Percentiles rank a stretch among this genome's conserved stretches.
Evolutionary conservation across 2,113 vertebrate genomes (phyloP).

Genomic region (Oncorhynchus clarkii): DNA sequence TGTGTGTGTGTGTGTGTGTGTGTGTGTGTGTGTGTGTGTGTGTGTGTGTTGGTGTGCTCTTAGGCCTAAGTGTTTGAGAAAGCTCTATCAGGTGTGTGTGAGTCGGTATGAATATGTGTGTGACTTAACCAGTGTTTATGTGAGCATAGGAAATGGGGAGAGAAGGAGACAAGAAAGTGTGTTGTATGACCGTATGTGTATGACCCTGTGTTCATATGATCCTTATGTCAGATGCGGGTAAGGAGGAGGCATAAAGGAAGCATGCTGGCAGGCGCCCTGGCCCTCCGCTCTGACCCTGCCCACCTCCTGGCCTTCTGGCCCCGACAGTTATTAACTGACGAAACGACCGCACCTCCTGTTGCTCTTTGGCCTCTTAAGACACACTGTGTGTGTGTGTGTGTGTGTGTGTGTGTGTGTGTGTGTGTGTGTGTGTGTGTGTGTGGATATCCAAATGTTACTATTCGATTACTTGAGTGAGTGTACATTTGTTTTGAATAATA

Average conservation of each 20-base stretch:
- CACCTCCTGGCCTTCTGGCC: constrained; percentile 37
- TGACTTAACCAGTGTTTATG: not conserved
- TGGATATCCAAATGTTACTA: no score
- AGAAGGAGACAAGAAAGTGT: not conserved
- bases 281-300: constrained; percentile 40
- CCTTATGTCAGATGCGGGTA: constrained; percentile 11
- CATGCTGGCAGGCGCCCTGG: no score
- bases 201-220: constrained; percentile 30
- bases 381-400: constrained; percentile 10
- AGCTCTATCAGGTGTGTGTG: not conserved
- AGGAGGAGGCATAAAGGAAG: not conserved
- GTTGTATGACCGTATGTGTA: not conserved
- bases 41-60: not conserved
- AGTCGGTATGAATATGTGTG: not conserved
- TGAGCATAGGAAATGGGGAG: not conserved
- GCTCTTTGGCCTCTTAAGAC: constrained; percentile 47
- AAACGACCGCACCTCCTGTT: constrained; percentile 57
- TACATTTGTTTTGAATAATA: no score
- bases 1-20: not conserved
- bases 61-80: not conserved
- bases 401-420: not conserved
- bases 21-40: not conserved
- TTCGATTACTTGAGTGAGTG: no score
- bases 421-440: not conserved
- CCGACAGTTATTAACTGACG: constrained; percentile 58